A percentile compares a stretch with the other conserved stretches of the same genome.
These are phyloP conservation scores for Nesoenas mayeri DNA, from an alignment of 2,113 vertebrate species.

Conservation along the genomic window DNA sequence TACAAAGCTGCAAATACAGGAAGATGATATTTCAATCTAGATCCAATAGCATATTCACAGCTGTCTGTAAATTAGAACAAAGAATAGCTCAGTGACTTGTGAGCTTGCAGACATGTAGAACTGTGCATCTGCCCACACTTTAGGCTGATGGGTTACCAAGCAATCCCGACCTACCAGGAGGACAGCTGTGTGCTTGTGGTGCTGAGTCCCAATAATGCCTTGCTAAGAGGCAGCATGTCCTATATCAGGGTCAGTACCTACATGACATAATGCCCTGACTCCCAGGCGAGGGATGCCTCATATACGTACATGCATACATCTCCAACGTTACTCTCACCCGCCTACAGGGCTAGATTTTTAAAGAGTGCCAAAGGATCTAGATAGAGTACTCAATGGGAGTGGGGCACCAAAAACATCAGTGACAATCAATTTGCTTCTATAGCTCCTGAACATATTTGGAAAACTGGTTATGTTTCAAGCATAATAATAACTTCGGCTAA, in stretches of 20 bases:
- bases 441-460: neutral
- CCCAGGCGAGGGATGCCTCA: neutral
- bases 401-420: neutral
- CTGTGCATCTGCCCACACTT: neutral
- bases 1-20: neutral
- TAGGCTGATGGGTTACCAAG: neutral
- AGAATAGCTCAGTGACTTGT: neutral
- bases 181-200: accelerated
- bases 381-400: accelerated
- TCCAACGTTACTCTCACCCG: neutral
- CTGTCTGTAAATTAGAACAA: neutral
- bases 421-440: neutral
- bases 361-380: neutral
- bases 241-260: neutral
- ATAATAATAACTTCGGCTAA: neutral
- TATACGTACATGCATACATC: accelerated
- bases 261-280: accelerated
- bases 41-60: neutral
- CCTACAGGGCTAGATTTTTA: neutral
- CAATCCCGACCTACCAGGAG: neutral
- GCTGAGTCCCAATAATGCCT: neutral
- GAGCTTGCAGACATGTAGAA: neutral
- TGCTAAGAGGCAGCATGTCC: neutral
- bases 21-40: neutral
- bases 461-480: neutral